These are phyloP conservation scores for Cerastoderma edule DNA, from an alignment of 2,888 invertebrate species.

Conservation along the genomic window DNA sequence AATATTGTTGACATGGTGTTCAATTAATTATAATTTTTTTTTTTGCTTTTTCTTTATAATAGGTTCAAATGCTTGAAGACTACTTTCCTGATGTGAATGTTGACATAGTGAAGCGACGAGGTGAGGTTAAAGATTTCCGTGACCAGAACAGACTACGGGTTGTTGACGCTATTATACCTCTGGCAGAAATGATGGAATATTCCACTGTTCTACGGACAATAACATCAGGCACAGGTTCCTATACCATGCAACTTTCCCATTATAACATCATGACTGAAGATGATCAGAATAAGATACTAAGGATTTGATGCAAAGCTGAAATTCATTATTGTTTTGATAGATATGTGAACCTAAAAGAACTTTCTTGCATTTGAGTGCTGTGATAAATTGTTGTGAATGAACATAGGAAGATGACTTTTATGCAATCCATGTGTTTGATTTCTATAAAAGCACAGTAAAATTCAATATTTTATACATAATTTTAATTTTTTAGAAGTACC, in stretches of 20 bases:
- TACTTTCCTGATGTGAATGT: constrained; percentile 84
- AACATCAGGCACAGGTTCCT: constrained; percentile 94
- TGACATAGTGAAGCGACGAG: constrained; percentile 91
- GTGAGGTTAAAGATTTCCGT: constrained; percentile 86
- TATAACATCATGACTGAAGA: constrained; percentile 85
- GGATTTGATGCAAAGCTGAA: too few species aligned
- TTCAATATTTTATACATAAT: too few species aligned
- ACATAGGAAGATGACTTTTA: too few species aligned
- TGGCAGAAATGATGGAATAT: constrained; percentile 95
- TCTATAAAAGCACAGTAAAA: too few species aligned
- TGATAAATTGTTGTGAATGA: too few species aligned
- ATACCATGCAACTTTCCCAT: constrained; percentile 94
- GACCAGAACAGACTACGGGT: constrained; percentile 84
- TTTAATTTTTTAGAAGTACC: too few species aligned
- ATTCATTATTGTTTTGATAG: too few species aligned
- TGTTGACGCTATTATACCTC: constrained; percentile 90
- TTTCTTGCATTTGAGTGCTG: too few species aligned
- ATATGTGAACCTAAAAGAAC: too few species aligned
- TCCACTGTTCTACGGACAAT: constrained; percentile 92
- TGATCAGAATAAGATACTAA: constrained; percentile 9
- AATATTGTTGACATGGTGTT: background rate
- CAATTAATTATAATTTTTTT: background rate
- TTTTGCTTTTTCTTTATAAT: constrained; percentile 12
- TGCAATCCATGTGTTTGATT: too few species aligned
- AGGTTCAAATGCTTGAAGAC: constrained; percentile 77